Conservation (phyloP, 2,797 vertebrate genomes). For the Silurus lanzhouensis region DNA sequence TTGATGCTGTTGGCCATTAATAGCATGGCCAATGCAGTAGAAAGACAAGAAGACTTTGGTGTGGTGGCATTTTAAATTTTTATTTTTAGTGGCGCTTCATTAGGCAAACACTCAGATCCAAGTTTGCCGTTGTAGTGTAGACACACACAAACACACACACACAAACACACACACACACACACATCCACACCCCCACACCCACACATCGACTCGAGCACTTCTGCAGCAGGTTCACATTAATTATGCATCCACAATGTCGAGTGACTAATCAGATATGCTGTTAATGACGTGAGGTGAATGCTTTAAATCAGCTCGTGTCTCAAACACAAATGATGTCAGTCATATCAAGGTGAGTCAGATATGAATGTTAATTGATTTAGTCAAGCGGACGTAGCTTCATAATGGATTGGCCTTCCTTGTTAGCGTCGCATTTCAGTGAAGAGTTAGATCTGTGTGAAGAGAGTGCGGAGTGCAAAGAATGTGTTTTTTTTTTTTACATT, state of each 20-base stretch:
- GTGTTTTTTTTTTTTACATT: slow-evolving; percentile 43
- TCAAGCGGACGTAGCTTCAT: slow-evolving; percentile 8
- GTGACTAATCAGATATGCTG: slow-evolving; percentile 45
- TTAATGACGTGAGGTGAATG: slow-evolving; percentile 37
- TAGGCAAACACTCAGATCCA: slow-evolving; percentile 42
- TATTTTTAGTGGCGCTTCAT: slow-evolving; percentile 58
- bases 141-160: neutral
- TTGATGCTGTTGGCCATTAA: slow-evolving; percentile 66
- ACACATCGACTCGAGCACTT: slow-evolving; percentile 6
- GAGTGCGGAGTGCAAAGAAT: slow-evolving; percentile 23
- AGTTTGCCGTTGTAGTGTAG: slow-evolving; percentile 4
- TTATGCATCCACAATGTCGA: slow-evolving; percentile 40
- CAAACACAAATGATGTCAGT: slow-evolving; percentile 37
- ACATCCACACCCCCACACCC: neutral
- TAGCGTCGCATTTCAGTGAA: slow-evolving; percentile 20
- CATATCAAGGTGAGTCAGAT: slow-evolving; percentile 43
- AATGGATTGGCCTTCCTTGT: slow-evolving; percentile 22
- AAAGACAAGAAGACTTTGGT: slow-evolving; percentile 58
- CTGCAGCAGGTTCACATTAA: slow-evolving; percentile 37
- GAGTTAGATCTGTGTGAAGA: slow-evolving; percentile 10
- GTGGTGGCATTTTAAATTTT: slow-evolving; percentile 15
- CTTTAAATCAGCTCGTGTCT: slow-evolving; percentile 40
- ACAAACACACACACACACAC: neutral
- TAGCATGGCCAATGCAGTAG: slow-evolving; percentile 72
- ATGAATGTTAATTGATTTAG: slow-evolving; percentile 34